Conservation (phyloP, 1,140 invertebrate genomes). For the Caenorhabditis inopinata region DNA sequence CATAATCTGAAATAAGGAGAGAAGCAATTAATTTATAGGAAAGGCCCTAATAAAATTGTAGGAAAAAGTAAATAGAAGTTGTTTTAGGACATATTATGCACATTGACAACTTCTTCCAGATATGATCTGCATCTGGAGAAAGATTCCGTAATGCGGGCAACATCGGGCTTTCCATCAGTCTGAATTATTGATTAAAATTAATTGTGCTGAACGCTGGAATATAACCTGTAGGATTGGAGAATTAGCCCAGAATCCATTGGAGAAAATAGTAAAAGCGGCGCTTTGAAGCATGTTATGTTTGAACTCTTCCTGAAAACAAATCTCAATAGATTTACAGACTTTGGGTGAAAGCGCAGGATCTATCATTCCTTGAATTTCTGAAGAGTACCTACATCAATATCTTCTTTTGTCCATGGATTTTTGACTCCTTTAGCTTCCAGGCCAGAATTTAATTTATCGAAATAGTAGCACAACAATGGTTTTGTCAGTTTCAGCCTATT, state of each 20-base stretch:
- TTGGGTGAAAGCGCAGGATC: no score
- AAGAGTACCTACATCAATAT: not conserved
- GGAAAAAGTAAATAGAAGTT: no score
- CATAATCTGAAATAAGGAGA: no score
- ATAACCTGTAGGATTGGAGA: not conserved
- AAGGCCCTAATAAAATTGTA: no score
- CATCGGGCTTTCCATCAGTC: conserved; percentile 14
- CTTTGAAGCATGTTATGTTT: not conserved
- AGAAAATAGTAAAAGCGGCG: not conserved
- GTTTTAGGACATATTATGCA: not conserved
- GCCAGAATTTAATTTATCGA: not conserved
- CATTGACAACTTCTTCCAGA: not conserved
- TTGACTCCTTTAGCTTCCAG: not conserved
- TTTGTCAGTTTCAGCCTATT: not conserved
- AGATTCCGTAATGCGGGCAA: not conserved
- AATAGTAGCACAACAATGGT: conserved; percentile 12
- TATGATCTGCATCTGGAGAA: conserved; percentile 10
- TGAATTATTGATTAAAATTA: not conserved
- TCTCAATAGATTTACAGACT: no score
- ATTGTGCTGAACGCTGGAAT: not conserved
- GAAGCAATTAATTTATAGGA: no score
- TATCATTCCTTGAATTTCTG: no score
- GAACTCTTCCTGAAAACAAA: conserved; percentile 7
- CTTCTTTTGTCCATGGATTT: not conserved
- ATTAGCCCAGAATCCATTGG: conserved; percentile 7